These are phyloP conservation scores for Helostoma temminkii DNA, from an alignment of 2,797 vertebrate genomes.

Conservation along the genomic window DNA sequence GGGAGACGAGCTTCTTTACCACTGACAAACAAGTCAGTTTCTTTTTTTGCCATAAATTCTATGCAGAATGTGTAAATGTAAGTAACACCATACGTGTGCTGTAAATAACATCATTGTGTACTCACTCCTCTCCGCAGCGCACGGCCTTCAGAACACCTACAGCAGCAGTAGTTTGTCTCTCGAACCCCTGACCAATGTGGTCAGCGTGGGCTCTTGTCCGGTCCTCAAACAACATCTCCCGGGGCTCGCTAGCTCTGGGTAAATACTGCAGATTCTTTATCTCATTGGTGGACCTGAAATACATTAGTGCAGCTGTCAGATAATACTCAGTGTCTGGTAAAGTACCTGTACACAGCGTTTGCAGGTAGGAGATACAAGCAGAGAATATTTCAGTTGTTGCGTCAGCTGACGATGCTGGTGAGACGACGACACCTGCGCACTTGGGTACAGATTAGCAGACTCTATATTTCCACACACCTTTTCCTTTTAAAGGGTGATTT, in stretches of 20 bases:
- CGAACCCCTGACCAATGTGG: slow-evolving; percentile 98
- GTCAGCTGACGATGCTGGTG: neutral
- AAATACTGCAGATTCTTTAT: slow-evolving; percentile 99
- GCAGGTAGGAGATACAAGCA: slow-evolving; percentile 8
- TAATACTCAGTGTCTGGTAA: neutral
- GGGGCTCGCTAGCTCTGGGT: slow-evolving; percentile 96
- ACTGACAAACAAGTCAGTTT: too few species aligned
- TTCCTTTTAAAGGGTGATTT: slow-evolving; percentile 99
- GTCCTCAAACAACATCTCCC: slow-evolving; percentile 99
- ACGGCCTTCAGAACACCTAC: slow-evolving; percentile 98
- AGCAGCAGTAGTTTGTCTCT: slow-evolving; percentile 96
- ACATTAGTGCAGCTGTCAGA: slow-evolving; percentile 25
- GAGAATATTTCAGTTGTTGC: neutral
- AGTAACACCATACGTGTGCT: neutral
- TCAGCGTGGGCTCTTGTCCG: slow-evolving; percentile 97
- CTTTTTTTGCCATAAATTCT: too few species aligned
- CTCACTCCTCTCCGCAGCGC: slow-evolving; percentile 94
- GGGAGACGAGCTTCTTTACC: too few species aligned
- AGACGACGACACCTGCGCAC: slow-evolving; percentile 8
- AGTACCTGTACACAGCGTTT: neutral
- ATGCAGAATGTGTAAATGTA: neutral
- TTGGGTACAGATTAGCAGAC: slow-evolving; percentile 7
- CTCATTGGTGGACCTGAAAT: slow-evolving; percentile 97
- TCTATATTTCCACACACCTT: slow-evolving; percentile 86
- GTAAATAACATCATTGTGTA: slow-evolving; percentile 1